phyloP scores from a whole-genome alignment of 2,888 invertebrate genomes.

The Philereme transversata region DNA sequence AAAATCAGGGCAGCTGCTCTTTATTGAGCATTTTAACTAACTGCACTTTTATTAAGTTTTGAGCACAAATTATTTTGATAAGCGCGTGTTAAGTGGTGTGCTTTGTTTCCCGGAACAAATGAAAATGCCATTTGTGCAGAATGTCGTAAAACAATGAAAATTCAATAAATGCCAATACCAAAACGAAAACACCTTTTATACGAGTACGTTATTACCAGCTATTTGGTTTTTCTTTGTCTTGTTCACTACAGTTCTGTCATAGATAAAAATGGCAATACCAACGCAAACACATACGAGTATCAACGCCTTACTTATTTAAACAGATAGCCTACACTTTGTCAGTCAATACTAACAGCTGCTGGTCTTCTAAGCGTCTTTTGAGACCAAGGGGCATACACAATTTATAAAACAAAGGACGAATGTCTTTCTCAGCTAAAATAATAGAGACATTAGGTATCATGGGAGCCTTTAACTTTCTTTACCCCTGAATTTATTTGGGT shows the following conservation, averaged over 20 bases:
- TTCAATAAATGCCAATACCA: neutral
- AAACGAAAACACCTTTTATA: no score
- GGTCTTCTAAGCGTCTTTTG: conserved; percentile 39
- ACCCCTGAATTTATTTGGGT: conserved; percentile 13
- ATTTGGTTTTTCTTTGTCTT: no score
- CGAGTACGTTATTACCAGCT: no score
- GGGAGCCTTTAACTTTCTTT: conserved; percentile 16
- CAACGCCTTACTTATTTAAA: no score
- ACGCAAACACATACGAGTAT: no score
- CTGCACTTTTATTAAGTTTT: no score
- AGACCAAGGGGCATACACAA: conserved; percentile 30
- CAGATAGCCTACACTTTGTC: conserved; percentile 16
- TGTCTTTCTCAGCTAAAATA: conserved; percentile 22
- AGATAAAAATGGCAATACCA: no score
- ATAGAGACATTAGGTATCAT: conserved; percentile 11
- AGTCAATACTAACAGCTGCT: conserved; percentile 45
- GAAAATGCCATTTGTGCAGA: conserved; percentile 3
- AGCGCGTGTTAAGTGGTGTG: neutral
- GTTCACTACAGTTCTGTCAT: no score
- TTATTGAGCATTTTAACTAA: no score
- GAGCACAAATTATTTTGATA: no score
- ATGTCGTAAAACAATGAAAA: neutral
- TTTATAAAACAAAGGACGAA: conserved; percentile 40
- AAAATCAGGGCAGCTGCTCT: no score
- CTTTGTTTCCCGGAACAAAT: conserved; percentile 5